These are phyloP conservation scores for Clepsis dumicolana DNA, from an alignment of 2,888 invertebrate species.

Conservation along the genomic window DNA sequence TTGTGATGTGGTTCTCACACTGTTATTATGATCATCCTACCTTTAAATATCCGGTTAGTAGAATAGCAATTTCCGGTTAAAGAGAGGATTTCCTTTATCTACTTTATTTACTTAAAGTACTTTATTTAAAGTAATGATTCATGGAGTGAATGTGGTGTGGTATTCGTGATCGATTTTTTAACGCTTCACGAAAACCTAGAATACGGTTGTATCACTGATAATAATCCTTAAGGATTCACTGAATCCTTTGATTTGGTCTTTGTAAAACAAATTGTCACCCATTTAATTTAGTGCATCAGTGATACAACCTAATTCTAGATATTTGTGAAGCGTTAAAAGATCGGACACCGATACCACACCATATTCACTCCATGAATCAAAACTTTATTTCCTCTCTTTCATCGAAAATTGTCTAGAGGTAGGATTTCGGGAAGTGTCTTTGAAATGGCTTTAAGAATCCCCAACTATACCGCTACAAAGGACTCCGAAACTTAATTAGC, in stretches of 20 bases:
- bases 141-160: slow-evolving; percentile 77
- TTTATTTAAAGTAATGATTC: slow-evolving; percentile 86
- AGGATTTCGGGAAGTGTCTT: slow-evolving; percentile 73
- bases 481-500: slow-evolving; percentile 79
- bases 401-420: slow-evolving; percentile 58
- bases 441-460: slow-evolving; percentile 80
- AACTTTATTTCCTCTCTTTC: slow-evolving; percentile 85
- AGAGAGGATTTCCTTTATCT: no score
- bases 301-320: neutral
- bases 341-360: no score
- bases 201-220: neutral
- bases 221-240: no score
- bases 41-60: no score
- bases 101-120: no score
- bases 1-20: no score
- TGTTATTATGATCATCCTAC: no score
- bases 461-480: slow-evolving; percentile 77
- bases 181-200: neutral
- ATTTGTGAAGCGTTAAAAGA: neutral
- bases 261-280: no score
- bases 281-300: neutral
- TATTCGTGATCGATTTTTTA: no score
- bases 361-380: slow-evolving; percentile 82
- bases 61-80: no score
- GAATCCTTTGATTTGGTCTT: no score